These are phyloP conservation scores for Cheilosia vernalis DNA, from an alignment of 2,888 invertebrate species.

Conservation along the genomic window DNA sequence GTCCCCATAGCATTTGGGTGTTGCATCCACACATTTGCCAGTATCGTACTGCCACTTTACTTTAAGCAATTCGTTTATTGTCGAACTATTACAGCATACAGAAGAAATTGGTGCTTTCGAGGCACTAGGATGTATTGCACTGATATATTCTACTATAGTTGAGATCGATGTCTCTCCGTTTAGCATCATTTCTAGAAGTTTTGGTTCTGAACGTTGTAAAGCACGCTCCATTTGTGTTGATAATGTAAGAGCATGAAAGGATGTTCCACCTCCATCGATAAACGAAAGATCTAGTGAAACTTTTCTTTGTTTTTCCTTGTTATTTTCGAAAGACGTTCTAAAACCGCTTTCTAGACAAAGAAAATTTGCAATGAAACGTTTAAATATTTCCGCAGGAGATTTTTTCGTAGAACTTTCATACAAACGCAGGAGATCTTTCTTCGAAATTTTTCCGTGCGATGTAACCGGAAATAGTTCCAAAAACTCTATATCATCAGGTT, in stretches of 20 bases:
- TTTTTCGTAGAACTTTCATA: conserved; percentile 76
- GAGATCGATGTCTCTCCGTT: conserved; percentile 76
- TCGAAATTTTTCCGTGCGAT: conserved; percentile 88
- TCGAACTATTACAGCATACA: not conserved
- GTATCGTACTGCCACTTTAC: conserved; percentile 73
- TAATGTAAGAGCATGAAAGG: conserved; percentile 80
- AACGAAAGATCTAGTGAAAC: conserved; percentile 72
- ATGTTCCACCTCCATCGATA: conserved; percentile 79
- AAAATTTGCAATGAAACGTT: conserved; percentile 84
- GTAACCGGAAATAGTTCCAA: conserved; percentile 86
- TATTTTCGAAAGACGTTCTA: conserved; percentile 19
- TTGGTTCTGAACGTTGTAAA: conserved; percentile 77
- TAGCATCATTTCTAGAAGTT: conserved; percentile 78
- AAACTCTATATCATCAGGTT: conserved; percentile 87
- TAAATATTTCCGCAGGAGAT: conserved; percentile 84
- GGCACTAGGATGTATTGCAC: not conserved
- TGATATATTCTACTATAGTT: conserved; percentile 74
- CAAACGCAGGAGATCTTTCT: conserved; percentile 82
- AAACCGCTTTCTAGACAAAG: conserved; percentile 73
- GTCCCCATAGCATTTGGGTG: conserved; percentile 85
- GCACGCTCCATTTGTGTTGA: conserved; percentile 78
- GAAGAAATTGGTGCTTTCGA: not conserved
- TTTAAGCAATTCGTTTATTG: conserved; percentile 9
- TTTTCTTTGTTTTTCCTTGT: conserved; percentile 43
- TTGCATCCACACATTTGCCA: conserved; percentile 92